Evolutionary conservation across 2,888 invertebrate species (phyloP).

Genomic region (Diachrysia chrysitis): DNA sequence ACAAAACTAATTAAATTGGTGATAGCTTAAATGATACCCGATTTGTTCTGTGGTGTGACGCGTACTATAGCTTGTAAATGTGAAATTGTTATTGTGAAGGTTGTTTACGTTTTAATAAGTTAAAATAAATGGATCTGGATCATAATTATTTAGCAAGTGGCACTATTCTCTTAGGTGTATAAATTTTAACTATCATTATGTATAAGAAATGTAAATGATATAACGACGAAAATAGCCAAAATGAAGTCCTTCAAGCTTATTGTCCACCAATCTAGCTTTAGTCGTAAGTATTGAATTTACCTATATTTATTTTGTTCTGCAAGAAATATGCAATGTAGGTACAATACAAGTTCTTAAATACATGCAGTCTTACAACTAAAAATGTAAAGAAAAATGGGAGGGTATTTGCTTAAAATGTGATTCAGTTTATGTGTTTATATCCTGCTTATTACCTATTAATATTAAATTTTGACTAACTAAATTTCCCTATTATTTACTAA

Average conservation of each 20-base stretch:
- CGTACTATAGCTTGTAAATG: background rate
- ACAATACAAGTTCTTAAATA: background rate
- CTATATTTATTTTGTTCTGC: background rate
- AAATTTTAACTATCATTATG: background rate
- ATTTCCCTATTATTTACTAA: background rate
- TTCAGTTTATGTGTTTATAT: too few species aligned
- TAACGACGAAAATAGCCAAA: background rate
- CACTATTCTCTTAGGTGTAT: background rate
- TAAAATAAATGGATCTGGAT: background rate
- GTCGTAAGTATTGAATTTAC: constrained; percentile 84
- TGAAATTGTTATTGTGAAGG: background rate
- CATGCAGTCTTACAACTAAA: background rate
- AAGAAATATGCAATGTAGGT: background rate
- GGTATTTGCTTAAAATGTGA: background rate
- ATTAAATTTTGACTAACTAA: too few species aligned
- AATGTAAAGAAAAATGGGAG: background rate
- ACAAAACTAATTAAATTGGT: too few species aligned
- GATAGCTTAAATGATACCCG: too few species aligned
- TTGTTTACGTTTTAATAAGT: background rate
- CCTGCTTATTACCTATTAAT: too few species aligned
- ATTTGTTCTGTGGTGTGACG: background rate
- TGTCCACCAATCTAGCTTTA: constrained; percentile 94
- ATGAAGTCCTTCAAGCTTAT: constrained; percentile 94
- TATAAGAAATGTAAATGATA: background rate
- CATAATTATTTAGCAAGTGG: background rate